phyloP scores from a whole-genome alignment of 2,797 vertebrate species.

The Epinephelus awoara region DNA sequence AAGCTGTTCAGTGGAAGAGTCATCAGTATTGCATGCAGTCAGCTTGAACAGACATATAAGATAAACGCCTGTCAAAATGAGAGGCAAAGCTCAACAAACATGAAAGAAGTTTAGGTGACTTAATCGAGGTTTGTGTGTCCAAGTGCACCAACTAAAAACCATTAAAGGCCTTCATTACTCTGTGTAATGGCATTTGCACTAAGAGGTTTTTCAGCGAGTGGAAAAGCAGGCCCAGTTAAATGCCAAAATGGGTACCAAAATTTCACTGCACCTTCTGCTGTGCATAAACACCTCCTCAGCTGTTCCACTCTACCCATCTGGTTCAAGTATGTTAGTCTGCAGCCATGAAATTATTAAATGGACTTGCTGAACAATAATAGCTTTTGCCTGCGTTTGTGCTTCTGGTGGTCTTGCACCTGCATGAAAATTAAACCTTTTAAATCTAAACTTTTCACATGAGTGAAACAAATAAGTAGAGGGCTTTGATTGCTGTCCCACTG shows the following conservation, averaged over 20 bases:
- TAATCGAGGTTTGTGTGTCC: conserved; percentile 4
- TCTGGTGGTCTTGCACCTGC: conserved; percentile 9
- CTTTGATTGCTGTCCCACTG: background rate
- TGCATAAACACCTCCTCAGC: conserved; percentile 40
- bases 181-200: conserved; percentile 7
- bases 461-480: background rate
- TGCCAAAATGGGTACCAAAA: conserved; percentile 24
- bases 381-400: background rate
- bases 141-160: conserved; percentile 12
- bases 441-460: too few relatives aligned
- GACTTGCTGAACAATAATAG: background rate
- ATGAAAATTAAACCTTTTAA: background rate
- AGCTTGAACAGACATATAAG: background rate
- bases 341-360: conserved; percentile 34
- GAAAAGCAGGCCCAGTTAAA: conserved; percentile 23
- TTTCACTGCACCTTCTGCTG: conserved; percentile 37
- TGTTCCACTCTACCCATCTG: conserved; percentile 12
- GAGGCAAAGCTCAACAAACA: background rate
- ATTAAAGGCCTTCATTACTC: conserved; percentile 30
- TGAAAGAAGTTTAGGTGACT: conserved; percentile 3
- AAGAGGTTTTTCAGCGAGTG: conserved; percentile 17
- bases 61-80: background rate
- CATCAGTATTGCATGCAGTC: conserved; percentile 8
- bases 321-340: conserved; percentile 24
- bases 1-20: background rate